Evolutionary conservation across 2,888 invertebrate species (phyloP), one percentile per base, ranked within the genome.

Genomic region (Sthenelais limicola): DNA sequence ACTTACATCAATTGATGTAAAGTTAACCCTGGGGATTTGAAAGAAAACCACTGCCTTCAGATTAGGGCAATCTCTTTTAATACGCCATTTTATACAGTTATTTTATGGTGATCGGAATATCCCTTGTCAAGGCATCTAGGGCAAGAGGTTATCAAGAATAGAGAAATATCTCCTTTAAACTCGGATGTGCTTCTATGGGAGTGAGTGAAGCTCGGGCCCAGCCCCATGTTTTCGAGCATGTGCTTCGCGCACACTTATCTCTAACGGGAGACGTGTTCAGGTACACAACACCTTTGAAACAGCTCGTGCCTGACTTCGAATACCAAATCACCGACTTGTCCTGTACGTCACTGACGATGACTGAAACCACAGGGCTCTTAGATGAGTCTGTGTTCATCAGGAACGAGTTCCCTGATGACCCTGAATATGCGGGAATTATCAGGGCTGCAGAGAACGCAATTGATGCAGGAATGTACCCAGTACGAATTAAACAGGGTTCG

Each of bases 401-500:
- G 18, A 78, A 78, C 54, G 33, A 68, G n/a, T 78, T 78, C 67
- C 78, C 76, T 7, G 76, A 79, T 15, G 79, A 79, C 66, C 71
- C 69, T 12, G 76, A 79, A 5, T 79, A 62, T 54, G 52, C 78
- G 9, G 30, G 43, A 5, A 49, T 77, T 1, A 54, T 79, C 4
- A 48, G 70, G 3, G 28, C 66, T 9, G 74, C 76, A 7, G 79
- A 79, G 68, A 30, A 30, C 24, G 98, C 98, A 68, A 97, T 99
- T 83, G 97, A 98, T 88, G 93, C 93, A 89, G 96, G 95, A 67
- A 94, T 98, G 81, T 94, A 92, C 89, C 99, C 98, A 0, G 96
- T 97, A 88, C 91, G 98, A 87, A 99, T 99, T 89, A 97, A 95
- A 86, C 98, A 99, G 89, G 99, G 99, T 33, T 98, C 98, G 74